Base-by-base conservation (phyloP, 1,140 invertebrate genomes). In the Hestina assimilis region DNA sequence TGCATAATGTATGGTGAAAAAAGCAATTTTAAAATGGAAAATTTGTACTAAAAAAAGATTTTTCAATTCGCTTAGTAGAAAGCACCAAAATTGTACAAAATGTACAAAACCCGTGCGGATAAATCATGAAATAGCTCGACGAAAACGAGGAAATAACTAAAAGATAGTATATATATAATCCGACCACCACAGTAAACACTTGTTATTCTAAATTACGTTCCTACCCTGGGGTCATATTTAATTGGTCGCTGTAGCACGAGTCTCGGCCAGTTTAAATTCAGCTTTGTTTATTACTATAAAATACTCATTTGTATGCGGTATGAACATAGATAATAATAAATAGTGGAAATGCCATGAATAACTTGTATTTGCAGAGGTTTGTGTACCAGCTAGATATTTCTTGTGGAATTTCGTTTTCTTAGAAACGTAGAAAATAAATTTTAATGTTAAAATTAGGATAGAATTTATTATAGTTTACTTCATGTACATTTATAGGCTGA, bases 281-380 rank as follows among this genome's bases (percentile, higher is more conserved):
- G 20, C n/a, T 17, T 43, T 43, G 41, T 43, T 43, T 43, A 43
- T 43, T 43, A 24, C 41, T 35, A 14, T 35, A 35, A 35, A n/a
- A 28, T 28, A 28, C 8, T 28, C 6, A 2, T 28, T 6, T 28
- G 24, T 28, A 28, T 28, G 8, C 1, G 6, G 24, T 9, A 8
- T 3, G 9, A 9, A 5, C 9, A 2, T 1, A 26, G 24, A 26
- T 26, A 4, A 26, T 1, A 26, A 26, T 4, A 26, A 2, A 7
- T 7, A 26, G 9, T 1, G 1, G 9, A 26, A 26, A 9, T 1
- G 1, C 4, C 1, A 26, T 1, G 9, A 1, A 1, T 26, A 1
- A 3, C 1, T 26, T 8, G 1, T 3, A 8, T n/a, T 6, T 28
- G n/a, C 7, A n/a, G n/a, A n/a, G n/a, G n/a, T n/a, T n/a, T n/a